These are phyloP conservation scores for Choreutis nemorana DNA, from an alignment of 2,888 invertebrate species.

Conservation along the genomic window DNA sequence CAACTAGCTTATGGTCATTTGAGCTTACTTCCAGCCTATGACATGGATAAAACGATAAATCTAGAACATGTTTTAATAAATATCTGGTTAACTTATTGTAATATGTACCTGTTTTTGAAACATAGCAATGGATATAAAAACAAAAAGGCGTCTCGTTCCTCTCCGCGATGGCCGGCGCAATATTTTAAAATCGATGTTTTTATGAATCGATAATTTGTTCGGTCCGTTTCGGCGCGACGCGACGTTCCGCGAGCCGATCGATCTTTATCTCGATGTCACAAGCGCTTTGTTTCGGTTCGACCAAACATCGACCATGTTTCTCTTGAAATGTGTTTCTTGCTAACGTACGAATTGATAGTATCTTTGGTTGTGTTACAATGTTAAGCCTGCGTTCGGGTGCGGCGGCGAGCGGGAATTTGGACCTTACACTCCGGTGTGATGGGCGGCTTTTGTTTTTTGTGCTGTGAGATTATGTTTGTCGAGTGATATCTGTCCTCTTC, in stretches of 20 bases:
- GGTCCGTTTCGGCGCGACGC: constrained; percentile 59
- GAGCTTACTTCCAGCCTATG: too few relatives aligned
- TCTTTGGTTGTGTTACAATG: constrained; percentile 38
- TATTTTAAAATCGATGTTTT: constrained; percentile 65
- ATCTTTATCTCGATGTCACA: constrained; percentile 59
- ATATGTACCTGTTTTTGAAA: neutral
- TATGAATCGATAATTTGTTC: constrained; percentile 67
- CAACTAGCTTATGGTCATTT: too few relatives aligned
- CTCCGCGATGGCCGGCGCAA: constrained; percentile 43
- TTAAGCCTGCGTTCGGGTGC: constrained; percentile 21
- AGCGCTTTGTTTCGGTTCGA: constrained; percentile 63
- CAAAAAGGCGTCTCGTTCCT: too few relatives aligned
- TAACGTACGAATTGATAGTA: constrained; percentile 57
- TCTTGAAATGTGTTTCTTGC: constrained; percentile 65
- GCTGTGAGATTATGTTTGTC: constrained; percentile 15
- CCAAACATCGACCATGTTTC: constrained; percentile 55
- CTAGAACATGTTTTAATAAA: too few relatives aligned
- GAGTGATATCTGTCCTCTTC: constrained; percentile 38
- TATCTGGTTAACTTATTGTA: too few relatives aligned
- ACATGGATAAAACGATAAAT: too few relatives aligned
- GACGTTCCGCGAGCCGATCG: constrained; percentile 58
- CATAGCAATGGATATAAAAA: too few relatives aligned
- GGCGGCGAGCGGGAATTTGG: constrained; percentile 18
- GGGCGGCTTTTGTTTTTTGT: constrained; percentile 15
- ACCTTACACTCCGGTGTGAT: constrained; percentile 14